phyloP scores from a whole-genome alignment of 2,888 invertebrate genomes.

The Fragum sueziense region DNA sequence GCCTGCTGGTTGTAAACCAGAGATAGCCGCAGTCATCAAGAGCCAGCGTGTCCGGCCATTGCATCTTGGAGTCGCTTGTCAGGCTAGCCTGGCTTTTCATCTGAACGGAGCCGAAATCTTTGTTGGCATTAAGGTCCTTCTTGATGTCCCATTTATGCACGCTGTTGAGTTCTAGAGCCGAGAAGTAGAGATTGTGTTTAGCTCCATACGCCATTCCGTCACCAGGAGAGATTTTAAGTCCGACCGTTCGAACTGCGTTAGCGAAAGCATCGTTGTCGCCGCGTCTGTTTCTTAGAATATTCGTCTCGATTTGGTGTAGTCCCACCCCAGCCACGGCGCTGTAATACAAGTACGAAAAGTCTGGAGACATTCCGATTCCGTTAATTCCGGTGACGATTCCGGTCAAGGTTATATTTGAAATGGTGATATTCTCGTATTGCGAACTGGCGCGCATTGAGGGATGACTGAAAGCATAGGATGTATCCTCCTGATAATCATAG shows the following conservation, averaged over 20 bases:
- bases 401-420: slow-evolving; percentile 43
- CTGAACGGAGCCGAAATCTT: slow-evolving; percentile 32
- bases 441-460: slow-evolving; percentile 52
- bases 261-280: slow-evolving; percentile 45
- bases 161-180: slow-evolving; percentile 54
- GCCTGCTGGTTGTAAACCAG: slow-evolving; percentile 65
- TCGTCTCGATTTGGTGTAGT: slow-evolving; percentile 61
- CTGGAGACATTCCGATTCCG: slow-evolving; percentile 67
- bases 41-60: slow-evolving; percentile 64
- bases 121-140: slow-evolving; percentile 22
- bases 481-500: slow-evolving; percentile 57
- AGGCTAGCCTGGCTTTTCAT: slow-evolving; percentile 41
- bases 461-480: slow-evolving; percentile 57
- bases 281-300: slow-evolving; percentile 41
- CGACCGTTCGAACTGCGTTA: slow-evolving; percentile 52
- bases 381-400: slow-evolving; percentile 60
- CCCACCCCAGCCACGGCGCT: slow-evolving; percentile 61
- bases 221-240: slow-evolving; percentile 55
- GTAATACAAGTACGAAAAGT: slow-evolving; percentile 66
- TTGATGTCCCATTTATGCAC: slow-evolving; percentile 59
- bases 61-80: slow-evolving; percentile 57
- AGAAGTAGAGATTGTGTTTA: slow-evolving; percentile 57
- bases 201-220: slow-evolving; percentile 62
- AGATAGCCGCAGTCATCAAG: slow-evolving; percentile 61
- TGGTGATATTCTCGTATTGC: slow-evolving; percentile 52